Evolutionary conservation across 2,888 invertebrate species (phyloP), one percentile per base, ranked within the genome.

Genomic region (Acleris holmiana): DNA sequence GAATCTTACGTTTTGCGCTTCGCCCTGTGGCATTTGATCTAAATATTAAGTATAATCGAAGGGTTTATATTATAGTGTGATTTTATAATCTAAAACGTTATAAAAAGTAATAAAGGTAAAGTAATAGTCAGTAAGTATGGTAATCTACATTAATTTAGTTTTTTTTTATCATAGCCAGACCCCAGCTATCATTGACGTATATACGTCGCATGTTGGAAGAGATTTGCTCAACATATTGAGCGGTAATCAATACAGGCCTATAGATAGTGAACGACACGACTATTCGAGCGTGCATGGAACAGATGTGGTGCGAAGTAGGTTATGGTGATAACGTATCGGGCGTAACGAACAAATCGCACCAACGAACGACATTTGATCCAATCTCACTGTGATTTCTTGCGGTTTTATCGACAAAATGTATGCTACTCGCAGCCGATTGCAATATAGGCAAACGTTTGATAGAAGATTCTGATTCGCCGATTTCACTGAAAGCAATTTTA

Each of bases 291-390:
- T 82, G 46, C 15, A 19, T 78, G 79, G 49, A 79, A 74, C 89
- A 91, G 86, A 89, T 89, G 89, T 76, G 71, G 69, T 75, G 77
- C 77, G 89, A 91, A 91, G 89, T 90, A 73, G 91, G 91, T 90
- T 89, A 89, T 87, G 63, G 55, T 71, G 91, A 91, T 91, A 90
- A 82, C 80, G 69, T 84, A 85, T 85, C 82, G 74, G 71, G 67
- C 59, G 68, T 69, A n/a, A 57, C 68, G 68, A 66, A 67, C 62
- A 67, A 65, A 69, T 68, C 69, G 69, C 65, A 56, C 64, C 25
- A 60, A 64, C 53, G 10, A 19, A 23, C 57, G 19, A 60, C 29
- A 48, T 41, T 69, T 25, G 41, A 54, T 47, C 58, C 59, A 55
- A 60, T 65, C 47, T 41, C 6, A 41, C 49, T 60, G 10, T 65